phyloP scores from a whole-genome alignment of 2,888 invertebrate species.

The Gonocerus acuteangulatus region DNA sequence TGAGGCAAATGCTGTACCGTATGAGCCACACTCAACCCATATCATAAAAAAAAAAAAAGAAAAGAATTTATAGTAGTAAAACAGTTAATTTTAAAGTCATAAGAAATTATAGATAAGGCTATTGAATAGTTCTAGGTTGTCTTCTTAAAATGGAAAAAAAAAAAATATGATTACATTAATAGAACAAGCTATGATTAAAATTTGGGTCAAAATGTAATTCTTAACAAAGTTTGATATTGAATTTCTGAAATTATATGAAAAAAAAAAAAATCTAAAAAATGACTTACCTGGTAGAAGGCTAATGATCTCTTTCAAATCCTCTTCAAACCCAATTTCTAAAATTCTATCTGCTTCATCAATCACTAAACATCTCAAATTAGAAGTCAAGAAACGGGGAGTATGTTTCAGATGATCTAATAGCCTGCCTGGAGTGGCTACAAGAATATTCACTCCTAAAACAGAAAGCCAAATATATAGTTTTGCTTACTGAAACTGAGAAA shows the following conservation, averaged over 20 bases:
- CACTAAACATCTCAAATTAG: slow-evolving; percentile 86
- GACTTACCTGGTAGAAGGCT: slow-evolving; percentile 82
- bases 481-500: background rate
- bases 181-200: no score
- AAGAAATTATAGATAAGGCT: no score
- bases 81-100: no score
- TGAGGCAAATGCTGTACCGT: no score
- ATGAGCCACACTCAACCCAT: no score
- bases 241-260: background rate
- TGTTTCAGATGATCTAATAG: slow-evolving; percentile 90
- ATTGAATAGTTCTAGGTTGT: no score
- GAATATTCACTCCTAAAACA: slow-evolving; percentile 64
- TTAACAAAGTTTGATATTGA: background rate
- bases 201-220: no score
- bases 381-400: slow-evolving; percentile 83
- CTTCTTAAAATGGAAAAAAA: no score
- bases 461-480: background rate
- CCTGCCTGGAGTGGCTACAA: slow-evolving; percentile 93
- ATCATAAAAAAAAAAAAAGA: no score
- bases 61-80: no score
- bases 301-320: slow-evolving; percentile 91
- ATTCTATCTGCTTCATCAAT: slow-evolving; percentile 98
- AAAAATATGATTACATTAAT: no score
- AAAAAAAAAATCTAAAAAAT: slow-evolving; percentile 1
- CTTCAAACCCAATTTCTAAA: slow-evolving; percentile 93